These are phyloP conservation scores for Eurystomus glaucurus DNA, from an alignment of 2,797 vertebrate species.

Conservation along the genomic window DNA sequence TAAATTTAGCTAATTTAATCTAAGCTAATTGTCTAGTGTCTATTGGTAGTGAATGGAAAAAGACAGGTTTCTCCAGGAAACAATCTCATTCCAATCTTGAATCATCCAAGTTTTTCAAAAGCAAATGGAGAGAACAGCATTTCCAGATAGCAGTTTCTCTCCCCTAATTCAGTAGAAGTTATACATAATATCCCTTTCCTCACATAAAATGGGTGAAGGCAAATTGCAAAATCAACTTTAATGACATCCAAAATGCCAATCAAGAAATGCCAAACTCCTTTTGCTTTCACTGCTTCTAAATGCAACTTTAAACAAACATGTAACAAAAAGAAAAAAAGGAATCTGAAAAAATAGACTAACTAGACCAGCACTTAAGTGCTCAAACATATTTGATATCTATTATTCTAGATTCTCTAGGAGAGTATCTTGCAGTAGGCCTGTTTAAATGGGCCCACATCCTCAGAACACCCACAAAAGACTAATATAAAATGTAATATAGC, in stretches of 20 bases:
- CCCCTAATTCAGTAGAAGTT: not conserved
- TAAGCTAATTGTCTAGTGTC: not conserved
- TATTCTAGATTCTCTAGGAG: not conserved
- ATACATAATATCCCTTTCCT: not conserved
- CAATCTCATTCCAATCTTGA: not conserved
- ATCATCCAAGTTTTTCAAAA: not conserved
- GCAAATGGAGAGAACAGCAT: not conserved
- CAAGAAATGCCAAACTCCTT: not conserved
- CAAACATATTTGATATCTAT: fast-evolving
- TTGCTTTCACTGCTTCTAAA: not conserved
- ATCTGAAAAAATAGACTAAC: not conserved
- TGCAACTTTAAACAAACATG: fast-evolving
- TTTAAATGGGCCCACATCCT: not conserved
- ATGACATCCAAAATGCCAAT: not conserved
- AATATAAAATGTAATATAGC: not conserved
- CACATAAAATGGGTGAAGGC: not conserved
- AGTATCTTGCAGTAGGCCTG: not conserved
- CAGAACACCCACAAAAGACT: not conserved
- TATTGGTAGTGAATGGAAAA: not conserved
- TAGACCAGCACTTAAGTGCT: not conserved
- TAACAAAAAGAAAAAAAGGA: not conserved
- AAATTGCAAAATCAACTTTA: not conserved
- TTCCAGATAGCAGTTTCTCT: not conserved
- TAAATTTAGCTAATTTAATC: not conserved
- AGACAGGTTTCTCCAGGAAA: not conserved